phyloP scores from a whole-genome alignment of 2,888 invertebrate species.

The Hoplodrina ambigua region DNA sequence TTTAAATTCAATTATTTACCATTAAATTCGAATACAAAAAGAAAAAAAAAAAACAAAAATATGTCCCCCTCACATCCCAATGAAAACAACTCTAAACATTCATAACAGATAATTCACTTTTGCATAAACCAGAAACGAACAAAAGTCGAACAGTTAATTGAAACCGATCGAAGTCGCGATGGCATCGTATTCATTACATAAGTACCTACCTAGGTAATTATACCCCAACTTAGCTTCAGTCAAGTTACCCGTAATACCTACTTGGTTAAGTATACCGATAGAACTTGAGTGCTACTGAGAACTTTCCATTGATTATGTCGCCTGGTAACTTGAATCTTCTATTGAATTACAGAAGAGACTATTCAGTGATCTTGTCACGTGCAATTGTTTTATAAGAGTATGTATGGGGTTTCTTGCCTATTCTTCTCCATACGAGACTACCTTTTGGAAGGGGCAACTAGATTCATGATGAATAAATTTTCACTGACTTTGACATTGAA shows the following conservation, averaged over 20 bases:
- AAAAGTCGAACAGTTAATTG: slow-evolving; percentile 2
- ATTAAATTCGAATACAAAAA: no score
- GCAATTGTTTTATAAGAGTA: neutral
- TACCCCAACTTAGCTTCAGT: slow-evolving; percentile 5
- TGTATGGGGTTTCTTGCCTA: no score
- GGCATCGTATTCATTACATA: neutral
- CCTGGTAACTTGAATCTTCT: slow-evolving; percentile 6
- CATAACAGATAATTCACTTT: neutral
- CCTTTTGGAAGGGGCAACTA: no score
- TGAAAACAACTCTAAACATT: neutral
- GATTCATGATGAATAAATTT: no score
- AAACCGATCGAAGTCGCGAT: slow-evolving; percentile 17
- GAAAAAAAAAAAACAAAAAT: neutral
- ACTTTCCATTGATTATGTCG: slow-evolving; percentile 21
- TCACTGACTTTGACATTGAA: no score
- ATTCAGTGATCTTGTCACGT: slow-evolving; percentile 13
- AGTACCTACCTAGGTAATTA: slow-evolving; percentile 9
- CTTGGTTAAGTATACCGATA: slow-evolving; percentile 30
- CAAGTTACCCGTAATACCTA: slow-evolving; percentile 41
- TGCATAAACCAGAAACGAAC: slow-evolving; percentile 6
- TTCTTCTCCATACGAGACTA: no score
- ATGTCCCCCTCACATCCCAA: no score
- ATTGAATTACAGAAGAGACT: slow-evolving; percentile 16
- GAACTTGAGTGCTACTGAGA: slow-evolving; percentile 11
- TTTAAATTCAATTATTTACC: no score